Percentiles rank a stretch among this genome's conserved stretches.
Evolutionary conservation across 2,113 vertebrate species (phyloP).

Genomic region (Amia ocellicauda): DNA sequence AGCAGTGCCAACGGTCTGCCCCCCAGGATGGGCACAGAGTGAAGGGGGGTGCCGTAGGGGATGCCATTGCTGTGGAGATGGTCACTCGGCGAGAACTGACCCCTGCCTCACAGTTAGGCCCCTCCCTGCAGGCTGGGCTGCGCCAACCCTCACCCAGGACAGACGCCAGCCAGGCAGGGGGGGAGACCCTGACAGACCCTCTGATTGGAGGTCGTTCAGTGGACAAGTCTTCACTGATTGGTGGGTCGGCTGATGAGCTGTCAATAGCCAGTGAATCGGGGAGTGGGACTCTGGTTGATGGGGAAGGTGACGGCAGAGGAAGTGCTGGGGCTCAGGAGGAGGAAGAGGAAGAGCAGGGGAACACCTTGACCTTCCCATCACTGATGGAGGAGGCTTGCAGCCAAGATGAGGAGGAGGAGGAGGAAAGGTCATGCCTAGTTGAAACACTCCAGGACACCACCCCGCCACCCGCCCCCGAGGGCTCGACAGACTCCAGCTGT

Average conservation of each 20-base stretch:
- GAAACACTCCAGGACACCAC: no score
- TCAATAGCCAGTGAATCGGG: conserved; percentile 8
- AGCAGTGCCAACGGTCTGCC: conserved; percentile 33
- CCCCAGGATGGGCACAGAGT: conserved; percentile 34
- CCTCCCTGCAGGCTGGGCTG: conserved; percentile 15
- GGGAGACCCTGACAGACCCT: no score
- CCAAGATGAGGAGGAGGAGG: no score
- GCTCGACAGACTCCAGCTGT: no score
- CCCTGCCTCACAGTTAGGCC: conserved; percentile 23
- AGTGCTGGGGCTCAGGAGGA: conserved; percentile 26
- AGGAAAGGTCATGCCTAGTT: no score
- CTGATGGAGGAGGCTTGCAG: conserved; percentile 38
- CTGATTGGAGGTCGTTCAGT: no score
- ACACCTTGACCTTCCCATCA: conserved; percentile 30
- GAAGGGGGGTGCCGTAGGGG: conserved; percentile 35
- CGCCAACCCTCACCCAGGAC: no score
- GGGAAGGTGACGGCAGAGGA: no score
- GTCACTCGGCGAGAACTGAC: no score
- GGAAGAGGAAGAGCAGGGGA: not conserved
- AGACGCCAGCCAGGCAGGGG: no score
- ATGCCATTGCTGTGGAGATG: conserved; percentile 19
- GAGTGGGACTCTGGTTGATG: no score
- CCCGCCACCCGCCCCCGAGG: no score
- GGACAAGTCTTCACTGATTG: not conserved
- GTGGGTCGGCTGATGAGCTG: not conserved